phyloP scores from a whole-genome alignment of 2,113 vertebrate species.

The Macquaria ambigua region DNA sequence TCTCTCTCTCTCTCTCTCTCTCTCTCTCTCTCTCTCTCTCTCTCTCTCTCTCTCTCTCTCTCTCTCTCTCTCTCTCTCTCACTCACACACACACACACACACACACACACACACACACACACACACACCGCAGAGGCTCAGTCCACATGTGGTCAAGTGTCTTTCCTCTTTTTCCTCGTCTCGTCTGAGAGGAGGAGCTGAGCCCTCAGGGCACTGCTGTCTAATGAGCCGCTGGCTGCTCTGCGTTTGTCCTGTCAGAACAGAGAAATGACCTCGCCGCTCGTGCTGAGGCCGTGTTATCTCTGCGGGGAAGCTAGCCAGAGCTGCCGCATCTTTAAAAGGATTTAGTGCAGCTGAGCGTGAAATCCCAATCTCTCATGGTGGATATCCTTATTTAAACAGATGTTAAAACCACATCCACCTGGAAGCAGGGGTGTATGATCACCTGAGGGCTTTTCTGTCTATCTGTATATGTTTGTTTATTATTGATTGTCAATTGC shows the following conservation, averaged over 20 bases:
- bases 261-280: conserved; percentile 40
- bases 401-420: conserved; percentile 67
- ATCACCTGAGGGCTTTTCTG: conserved; percentile 48
- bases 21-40: too few relatives aligned
- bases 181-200: conserved; percentile 32
- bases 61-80: too few relatives aligned
- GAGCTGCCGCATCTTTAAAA: conserved; percentile 76
- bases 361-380: conserved; percentile 70
- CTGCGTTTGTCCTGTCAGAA: conserved; percentile 54
- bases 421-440: conserved; percentile 40
- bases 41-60: too few relatives aligned
- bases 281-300: conserved; percentile 23
- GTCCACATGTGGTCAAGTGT: conserved; percentile 59
- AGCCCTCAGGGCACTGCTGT: conserved; percentile 48
- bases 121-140: conserved; percentile 17
- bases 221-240: conserved; percentile 70
- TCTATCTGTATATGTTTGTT: conserved; percentile 29
- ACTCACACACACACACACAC: too few relatives aligned
- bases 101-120: background rate
- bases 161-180: conserved; percentile 35
- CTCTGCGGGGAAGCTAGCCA: conserved; percentile 42
- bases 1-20: too few relatives aligned
- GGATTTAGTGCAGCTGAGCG: conserved; percentile 71
- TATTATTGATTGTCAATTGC: background rate
- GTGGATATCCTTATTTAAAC: conserved; percentile 62